Conservation (phyloP, 2,797 vertebrate genomes). For the Sparidentex hasta region DNA sequence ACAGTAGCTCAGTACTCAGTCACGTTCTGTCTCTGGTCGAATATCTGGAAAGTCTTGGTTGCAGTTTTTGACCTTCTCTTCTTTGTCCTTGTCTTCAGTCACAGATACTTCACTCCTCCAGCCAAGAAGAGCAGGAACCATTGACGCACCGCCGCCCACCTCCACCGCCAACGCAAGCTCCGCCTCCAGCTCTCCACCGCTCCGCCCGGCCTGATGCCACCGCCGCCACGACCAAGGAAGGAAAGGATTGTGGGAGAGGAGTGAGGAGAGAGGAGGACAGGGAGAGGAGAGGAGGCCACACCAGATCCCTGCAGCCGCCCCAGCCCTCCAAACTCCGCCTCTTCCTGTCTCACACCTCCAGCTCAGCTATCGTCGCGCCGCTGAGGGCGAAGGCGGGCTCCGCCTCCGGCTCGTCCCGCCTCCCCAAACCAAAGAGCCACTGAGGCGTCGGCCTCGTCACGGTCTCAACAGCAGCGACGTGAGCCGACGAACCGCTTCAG, state of each 20-base stretch:
- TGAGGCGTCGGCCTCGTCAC: conserved; percentile 53
- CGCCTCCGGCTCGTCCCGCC: conserved; percentile 83
- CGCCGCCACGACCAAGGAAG: not conserved
- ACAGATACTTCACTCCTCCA: conserved; percentile 95
- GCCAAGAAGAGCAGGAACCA: conserved; percentile 79
- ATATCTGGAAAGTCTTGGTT: no score
- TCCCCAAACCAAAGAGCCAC: conserved; percentile 94
- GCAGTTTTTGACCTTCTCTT: not conserved
- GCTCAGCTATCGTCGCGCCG: no score
- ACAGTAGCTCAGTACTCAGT: no score
- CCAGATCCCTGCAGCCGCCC: conserved; percentile 48
- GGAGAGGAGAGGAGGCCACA: conserved; percentile 2
- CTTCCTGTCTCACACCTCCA: conserved; percentile 54
- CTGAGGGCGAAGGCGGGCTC: not conserved
- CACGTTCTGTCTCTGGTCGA: no score
- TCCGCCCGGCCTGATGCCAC: not conserved
- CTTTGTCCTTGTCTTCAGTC: conserved; percentile 79
- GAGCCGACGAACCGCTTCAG: not conserved
- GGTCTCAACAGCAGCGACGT: conserved; percentile 14
- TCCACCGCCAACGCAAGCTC: not conserved
- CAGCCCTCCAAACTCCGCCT: conserved; percentile 70
- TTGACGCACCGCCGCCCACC: conserved; percentile 34
- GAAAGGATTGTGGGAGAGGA: conserved; percentile 1
- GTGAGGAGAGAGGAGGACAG: conserved; percentile 12
- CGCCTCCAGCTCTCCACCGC: conserved; percentile 5